A percentile compares a stretch with the other conserved stretches of the same genome.
These are phyloP conservation scores for Ormyrus pomaceus DNA, from an alignment of 2,888 invertebrate genomes.

Conservation along the genomic window DNA sequence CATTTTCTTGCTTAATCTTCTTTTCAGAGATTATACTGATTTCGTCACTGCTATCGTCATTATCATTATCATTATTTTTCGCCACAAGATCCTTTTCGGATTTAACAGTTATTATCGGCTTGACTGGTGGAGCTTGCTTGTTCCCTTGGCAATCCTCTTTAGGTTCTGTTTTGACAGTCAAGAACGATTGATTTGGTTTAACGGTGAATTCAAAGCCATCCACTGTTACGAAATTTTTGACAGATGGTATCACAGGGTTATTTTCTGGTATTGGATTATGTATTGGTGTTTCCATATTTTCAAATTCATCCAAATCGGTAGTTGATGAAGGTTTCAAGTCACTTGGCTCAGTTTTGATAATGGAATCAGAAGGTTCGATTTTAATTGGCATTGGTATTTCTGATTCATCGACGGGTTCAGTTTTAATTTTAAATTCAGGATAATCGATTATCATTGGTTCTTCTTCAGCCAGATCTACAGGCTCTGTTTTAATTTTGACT, in stretches of 20 bases:
- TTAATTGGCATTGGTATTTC: background rate
- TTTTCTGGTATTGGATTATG: background rate
- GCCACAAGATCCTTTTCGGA: background rate
- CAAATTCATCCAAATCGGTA: slow-evolving; percentile 17
- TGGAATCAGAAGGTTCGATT: background rate
- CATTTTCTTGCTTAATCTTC: background rate
- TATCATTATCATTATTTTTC: background rate
- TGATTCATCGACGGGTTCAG: slow-evolving; percentile 1
- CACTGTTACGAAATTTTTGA: slow-evolving; percentile 20
- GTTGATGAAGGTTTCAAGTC: background rate
- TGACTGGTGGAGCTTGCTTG: background rate
- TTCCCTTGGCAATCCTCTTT: background rate
- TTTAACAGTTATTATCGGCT: background rate
- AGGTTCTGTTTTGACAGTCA: background rate
- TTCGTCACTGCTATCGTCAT: slow-evolving; percentile 10
- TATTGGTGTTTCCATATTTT: slow-evolving; percentile 46
- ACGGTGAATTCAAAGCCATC: slow-evolving; percentile 44
- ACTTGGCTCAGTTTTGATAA: background rate
- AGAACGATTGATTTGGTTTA: slow-evolving; percentile 39
- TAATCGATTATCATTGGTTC: too few relatives aligned
- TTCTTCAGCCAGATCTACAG: too few relatives aligned
- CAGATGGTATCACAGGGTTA: background rate
- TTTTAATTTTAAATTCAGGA: background rate
- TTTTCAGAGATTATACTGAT: slow-evolving; percentile 2
- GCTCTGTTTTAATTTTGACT: too few relatives aligned